Percentiles rank a stretch among this genome's conserved stretches.
These are phyloP conservation scores for Fundulus diaphanus DNA, from an alignment of 2,797 vertebrate genomes.

Conservation along the genomic window DNA sequence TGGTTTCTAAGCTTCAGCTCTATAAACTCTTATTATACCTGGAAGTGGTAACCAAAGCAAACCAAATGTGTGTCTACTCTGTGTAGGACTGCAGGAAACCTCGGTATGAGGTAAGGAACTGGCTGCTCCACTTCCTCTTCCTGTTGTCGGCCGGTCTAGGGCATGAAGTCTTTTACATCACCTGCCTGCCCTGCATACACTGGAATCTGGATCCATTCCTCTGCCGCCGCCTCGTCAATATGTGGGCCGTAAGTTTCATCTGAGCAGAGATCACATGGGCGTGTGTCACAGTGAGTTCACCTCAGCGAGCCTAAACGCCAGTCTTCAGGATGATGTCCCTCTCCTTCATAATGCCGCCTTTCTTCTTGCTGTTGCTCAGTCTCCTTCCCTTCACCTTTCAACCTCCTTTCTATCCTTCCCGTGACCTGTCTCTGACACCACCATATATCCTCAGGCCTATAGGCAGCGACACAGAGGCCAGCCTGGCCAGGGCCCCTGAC, in stretches of 20 bases:
- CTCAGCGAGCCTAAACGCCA: neutral
- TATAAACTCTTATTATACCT: neutral
- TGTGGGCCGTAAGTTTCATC: conserved; percentile 90
- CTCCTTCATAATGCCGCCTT: conserved; percentile 55
- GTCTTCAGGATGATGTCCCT: conserved; percentile 11
- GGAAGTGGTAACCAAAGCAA: neutral
- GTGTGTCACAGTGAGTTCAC: conserved; percentile 11
- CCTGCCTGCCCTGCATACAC: conserved; percentile 90
- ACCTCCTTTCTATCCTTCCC: conserved; percentile 38
- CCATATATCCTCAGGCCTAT: conserved; percentile 59
- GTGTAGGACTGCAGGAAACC: conserved; percentile 49
- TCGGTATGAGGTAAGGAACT: conserved; percentile 89
- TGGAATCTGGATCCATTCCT: conserved; percentile 94
- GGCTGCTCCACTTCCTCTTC: conserved; percentile 90
- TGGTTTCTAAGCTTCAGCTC: neutral
- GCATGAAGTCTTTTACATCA: conserved; percentile 94
- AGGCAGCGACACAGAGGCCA: conserved; percentile 42
- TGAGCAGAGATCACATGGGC: neutral
- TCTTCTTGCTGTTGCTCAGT: conserved; percentile 50
- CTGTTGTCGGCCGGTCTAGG: conserved; percentile 89
- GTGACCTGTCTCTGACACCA: conserved; percentile 75
- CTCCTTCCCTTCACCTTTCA: conserved; percentile 64
- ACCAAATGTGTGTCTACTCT: neutral
- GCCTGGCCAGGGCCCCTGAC: conserved; percentile 51
- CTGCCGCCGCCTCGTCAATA: conserved; percentile 88